Conservation (phyloP, 2,797 vertebrate species). For the Gymnopithys bicolor region DNA sequence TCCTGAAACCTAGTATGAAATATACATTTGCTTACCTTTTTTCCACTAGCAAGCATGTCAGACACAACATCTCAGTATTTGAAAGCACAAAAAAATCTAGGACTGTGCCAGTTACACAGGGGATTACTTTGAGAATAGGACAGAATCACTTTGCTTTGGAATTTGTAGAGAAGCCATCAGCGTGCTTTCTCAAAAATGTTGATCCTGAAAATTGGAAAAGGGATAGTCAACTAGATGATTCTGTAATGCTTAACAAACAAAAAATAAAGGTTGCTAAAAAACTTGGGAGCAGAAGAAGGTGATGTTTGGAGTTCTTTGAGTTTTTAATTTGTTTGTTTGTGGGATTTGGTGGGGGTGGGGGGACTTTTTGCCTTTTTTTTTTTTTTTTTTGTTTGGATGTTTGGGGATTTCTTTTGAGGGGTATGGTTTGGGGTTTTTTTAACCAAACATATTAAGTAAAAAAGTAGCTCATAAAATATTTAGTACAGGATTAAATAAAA, state of each 20-base stretch:
- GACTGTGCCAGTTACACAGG: not conserved
- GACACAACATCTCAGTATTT: not conserved
- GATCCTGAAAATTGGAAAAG: not conserved
- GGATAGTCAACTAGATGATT: not conserved
- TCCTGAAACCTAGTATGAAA: constrained; percentile 1
- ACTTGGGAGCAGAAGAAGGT: not conserved
- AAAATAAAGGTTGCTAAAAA: not conserved
- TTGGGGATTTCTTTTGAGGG: not conserved
- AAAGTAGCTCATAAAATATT: not conserved
- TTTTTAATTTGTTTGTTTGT: not conserved
- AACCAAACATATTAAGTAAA: not conserved
- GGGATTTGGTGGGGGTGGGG: too few species aligned
- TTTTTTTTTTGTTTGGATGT: not conserved
- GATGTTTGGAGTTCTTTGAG: accelerated
- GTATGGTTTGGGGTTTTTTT: not conserved
- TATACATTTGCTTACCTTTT: not conserved
- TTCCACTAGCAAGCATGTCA: constrained; percentile 6
- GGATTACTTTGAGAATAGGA: constrained; percentile 3
- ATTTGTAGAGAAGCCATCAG: not conserved
- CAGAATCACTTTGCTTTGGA: not conserved
- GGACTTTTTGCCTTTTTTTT: too few species aligned
- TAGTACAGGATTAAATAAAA: not conserved
- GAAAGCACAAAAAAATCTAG: constrained; percentile 17
- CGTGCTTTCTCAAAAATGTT: constrained; percentile 10
- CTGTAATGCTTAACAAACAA: not conserved